phyloP scores from a whole-genome alignment of 2,113 vertebrate species.

The Lepus americanus region DNA sequence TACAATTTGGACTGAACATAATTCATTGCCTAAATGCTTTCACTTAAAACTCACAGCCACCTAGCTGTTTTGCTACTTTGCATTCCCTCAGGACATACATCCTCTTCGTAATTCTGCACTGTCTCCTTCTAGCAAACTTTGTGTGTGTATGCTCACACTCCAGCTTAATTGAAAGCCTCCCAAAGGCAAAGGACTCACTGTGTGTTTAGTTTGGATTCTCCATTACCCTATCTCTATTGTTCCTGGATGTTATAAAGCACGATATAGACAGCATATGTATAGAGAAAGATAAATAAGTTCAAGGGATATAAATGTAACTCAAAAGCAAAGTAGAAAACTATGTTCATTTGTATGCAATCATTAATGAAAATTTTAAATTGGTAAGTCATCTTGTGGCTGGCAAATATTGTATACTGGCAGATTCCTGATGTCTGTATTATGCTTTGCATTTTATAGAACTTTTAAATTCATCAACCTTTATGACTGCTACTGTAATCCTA shows the following conservation, averaged over 20 bases:
- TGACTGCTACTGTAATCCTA: neutral
- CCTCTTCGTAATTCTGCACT: neutral
- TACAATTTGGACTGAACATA: constrained; percentile 31
- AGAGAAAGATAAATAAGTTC: neutral
- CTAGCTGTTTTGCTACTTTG: neutral
- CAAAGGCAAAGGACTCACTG: neutral
- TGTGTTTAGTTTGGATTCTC: neutral
- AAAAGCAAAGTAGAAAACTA: neutral
- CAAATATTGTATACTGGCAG: neutral
- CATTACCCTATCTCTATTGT: neutral
- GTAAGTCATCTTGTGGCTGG: neutral
- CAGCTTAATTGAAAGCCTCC: neutral
- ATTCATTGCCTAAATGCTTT: constrained; percentile 41
- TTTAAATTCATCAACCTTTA: neutral
- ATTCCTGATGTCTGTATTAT: neutral
- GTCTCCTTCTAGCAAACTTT: neutral
- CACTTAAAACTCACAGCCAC: constrained; percentile 18
- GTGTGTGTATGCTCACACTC: neutral
- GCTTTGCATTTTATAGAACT: neutral
- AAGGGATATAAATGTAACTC: neutral
- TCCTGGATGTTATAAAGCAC: neutral
- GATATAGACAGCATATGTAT: neutral
- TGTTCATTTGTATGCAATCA: neutral
- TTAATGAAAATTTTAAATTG: neutral
- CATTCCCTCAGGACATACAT: neutral